Conservation (phyloP, 2,113 vertebrate species). For the Heloderma charlesbogerti region DNA sequence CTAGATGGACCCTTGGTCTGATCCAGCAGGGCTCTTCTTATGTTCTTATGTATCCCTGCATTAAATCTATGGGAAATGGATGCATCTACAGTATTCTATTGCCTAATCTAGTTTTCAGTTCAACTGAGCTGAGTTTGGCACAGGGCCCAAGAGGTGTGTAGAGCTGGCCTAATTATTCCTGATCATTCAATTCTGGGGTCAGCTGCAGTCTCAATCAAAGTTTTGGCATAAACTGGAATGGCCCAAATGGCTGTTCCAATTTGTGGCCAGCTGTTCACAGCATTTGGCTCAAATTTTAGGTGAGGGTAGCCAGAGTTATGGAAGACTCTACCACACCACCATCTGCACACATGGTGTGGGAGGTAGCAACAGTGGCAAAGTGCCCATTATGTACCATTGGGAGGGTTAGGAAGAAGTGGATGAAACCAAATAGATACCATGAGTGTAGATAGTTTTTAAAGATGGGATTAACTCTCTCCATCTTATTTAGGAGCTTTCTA, state of each 20-base stretch:
- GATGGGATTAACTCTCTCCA: constrained; percentile 20
- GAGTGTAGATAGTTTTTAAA: not conserved
- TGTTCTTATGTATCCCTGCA: too few species aligned
- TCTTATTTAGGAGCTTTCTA: not conserved
- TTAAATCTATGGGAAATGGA: constrained; percentile 4
- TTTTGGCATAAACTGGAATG: not conserved
- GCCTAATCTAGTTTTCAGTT: not conserved
- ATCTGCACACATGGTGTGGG: not conserved
- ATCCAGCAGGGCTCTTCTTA: too few species aligned
- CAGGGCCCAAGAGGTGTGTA: not conserved
- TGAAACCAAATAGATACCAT: not conserved
- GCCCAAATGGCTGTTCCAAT: constrained; percentile 18
- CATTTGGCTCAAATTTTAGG: not conserved
- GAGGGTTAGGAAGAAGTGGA: not conserved
- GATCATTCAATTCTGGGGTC: constrained; percentile 18
- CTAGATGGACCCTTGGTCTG: too few species aligned
- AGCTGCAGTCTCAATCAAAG: not conserved
- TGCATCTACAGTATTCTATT: not conserved
- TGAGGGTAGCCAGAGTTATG: not conserved
- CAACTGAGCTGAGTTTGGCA: not conserved
- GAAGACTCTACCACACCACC: not conserved
- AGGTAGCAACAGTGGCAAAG: not conserved
- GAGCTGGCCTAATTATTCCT: not conserved
- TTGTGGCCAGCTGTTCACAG: constrained; percentile 4
- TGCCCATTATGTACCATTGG: not conserved